Evolutionary conservation across 1,140 invertebrate genomes (phyloP).

Genomic region (Wiebesia pumilae): DNA sequence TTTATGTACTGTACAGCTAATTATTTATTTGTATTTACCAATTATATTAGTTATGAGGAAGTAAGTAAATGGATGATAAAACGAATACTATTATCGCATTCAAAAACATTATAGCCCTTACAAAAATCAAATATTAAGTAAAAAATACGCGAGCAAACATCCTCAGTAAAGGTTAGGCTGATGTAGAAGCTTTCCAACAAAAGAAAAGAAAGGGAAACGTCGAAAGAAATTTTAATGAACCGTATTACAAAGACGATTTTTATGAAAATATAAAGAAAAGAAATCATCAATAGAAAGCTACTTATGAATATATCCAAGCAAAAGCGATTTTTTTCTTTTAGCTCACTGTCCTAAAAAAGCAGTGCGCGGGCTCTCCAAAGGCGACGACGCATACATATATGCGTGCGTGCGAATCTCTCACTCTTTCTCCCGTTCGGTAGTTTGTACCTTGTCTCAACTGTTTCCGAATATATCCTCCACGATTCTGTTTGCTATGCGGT

Average conservation of each 20-base stretch:
- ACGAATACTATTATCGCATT: background rate
- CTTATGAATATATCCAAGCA: background rate
- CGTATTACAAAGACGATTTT: background rate
- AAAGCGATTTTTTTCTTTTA: slow-evolving; percentile 28
- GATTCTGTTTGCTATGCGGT: background rate
- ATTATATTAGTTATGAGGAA: background rate
- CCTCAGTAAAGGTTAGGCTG: slow-evolving; percentile 35
- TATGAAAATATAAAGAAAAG: background rate
- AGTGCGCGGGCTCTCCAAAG: background rate
- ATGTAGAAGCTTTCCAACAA: background rate
- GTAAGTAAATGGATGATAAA: background rate
- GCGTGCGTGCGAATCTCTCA: background rate
- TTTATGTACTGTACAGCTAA: background rate
- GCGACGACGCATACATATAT: background rate
- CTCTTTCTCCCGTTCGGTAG: background rate
- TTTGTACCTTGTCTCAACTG: background rate
- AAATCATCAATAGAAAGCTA: background rate
- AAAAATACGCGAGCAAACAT: background rate
- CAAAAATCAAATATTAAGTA: background rate
- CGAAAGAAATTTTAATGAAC: background rate
- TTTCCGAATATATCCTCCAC: background rate
- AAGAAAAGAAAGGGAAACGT: background rate
- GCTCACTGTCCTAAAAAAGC: slow-evolving; percentile 45
- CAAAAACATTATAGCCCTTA: background rate
- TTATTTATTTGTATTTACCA: background rate